phyloP scores from a whole-genome alignment of 2,113 vertebrate species.

The Thermophis baileyi region DNA sequence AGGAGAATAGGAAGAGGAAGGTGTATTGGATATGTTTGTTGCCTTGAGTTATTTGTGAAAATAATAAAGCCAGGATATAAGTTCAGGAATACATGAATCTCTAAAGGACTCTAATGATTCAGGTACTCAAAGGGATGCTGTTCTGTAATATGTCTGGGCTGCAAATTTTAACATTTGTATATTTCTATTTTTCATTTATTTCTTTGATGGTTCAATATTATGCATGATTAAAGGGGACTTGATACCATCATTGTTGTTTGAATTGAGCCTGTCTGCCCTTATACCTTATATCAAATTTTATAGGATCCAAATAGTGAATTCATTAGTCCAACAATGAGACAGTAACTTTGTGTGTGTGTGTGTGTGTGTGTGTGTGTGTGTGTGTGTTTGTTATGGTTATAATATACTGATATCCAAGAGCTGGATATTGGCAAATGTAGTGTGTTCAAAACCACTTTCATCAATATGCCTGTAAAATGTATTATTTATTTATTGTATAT shows the following conservation, averaged over 20 bases:
- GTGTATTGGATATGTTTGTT: not conserved
- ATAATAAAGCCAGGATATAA: not conserved
- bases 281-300: not conserved
- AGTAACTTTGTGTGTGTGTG: not conserved
- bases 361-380: not conserved
- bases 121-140: no score
- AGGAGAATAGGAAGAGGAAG: not conserved
- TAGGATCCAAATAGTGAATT: not conserved
- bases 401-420: not conserved
- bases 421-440: not conserved
- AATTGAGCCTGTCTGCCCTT: not conserved
- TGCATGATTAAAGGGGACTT: not conserved
- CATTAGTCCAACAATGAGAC: not conserved
- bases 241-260: not conserved
- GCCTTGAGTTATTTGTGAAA: not conserved
- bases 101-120: not conserved
- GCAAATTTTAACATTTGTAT: not conserved
- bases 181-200: not conserved
- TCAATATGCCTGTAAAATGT: not conserved
- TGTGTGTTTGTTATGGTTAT: not conserved
- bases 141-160: not conserved
- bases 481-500: not conserved
- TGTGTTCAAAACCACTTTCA: not conserved
- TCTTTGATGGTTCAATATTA: not conserved
- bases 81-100: not conserved